Evolutionary conservation across 1,140 invertebrate species (phyloP).

Genomic region (Globodera ellingtonae): DNA sequence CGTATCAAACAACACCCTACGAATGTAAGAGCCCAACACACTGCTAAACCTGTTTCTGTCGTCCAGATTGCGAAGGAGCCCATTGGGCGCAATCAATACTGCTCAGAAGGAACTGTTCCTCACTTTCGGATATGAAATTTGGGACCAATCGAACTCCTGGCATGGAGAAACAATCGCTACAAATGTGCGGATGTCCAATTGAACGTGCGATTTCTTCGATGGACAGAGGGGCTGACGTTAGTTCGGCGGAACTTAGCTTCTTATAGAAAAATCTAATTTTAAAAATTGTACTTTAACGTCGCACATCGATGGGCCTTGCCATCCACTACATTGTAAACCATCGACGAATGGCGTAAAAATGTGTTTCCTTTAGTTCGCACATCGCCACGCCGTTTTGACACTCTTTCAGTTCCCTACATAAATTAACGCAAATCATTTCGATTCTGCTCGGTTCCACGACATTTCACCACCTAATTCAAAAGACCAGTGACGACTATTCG

Average conservation of each 20-base stretch:
- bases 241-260: no score
- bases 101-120: conserved; percentile 74
- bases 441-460: no score
- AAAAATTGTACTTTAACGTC: neutral
- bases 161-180: neutral
- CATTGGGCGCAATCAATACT: conserved; percentile 81
- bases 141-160: conserved; percentile 28
- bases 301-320: neutral
- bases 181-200: neutral
- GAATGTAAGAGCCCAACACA: no score
- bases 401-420: neutral
- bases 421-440: neutral
- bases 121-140: conserved; percentile 66
- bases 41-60: conserved; percentile 65
- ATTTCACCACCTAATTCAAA: no score
- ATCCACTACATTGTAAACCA: neutral
- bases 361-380: neutral
- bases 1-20: neutral
- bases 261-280: no score
- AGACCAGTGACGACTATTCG: no score
- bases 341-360: neutral
- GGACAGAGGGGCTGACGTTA: neutral
- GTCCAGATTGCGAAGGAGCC: conserved; percentile 89
- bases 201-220: neutral
- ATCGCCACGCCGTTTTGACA: neutral